Percentiles rank a stretch among this genome's conserved stretches.
Conservation (phyloP, 2,797 vertebrate genomes). For the Chanos chanos region DNA sequence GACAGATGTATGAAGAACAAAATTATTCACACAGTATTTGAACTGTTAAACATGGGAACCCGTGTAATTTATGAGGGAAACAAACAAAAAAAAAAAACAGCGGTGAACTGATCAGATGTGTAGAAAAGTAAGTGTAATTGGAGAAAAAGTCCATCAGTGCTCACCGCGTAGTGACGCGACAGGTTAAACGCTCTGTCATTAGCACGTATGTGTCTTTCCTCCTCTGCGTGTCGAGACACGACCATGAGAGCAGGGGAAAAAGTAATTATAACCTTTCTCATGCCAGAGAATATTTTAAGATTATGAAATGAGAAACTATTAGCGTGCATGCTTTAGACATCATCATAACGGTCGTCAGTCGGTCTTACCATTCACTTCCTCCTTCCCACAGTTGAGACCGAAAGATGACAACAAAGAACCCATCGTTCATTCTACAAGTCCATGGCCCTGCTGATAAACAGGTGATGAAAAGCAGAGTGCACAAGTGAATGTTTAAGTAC, state of each 20-base stretch:
- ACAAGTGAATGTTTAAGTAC: no score
- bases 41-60: neutral
- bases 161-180: slow-evolving; percentile 83
- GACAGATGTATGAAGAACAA: neutral
- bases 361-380: slow-evolving; percentile 65
- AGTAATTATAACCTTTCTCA: neutral
- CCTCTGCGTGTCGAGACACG: no score
- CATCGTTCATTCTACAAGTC: slow-evolving; percentile 65
- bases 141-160: no score
- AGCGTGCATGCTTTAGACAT: neutral
- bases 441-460: slow-evolving; percentile 66
- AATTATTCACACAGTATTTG: neutral
- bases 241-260: neutral
- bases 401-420: slow-evolving; percentile 64
- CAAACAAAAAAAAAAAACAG: no score
- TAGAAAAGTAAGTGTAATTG: no score
- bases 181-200: slow-evolving; percentile 84
- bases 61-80: no score
- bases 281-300: neutral
- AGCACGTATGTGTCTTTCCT: slow-evolving; percentile 78
- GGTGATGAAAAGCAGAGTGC: neutral
- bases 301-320: neutral
- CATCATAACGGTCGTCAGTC: neutral
- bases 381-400: slow-evolving; percentile 54
- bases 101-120: no score